These are phyloP conservation scores for Pelodiscus sinensis DNA, from an alignment of 2,113 vertebrate genomes.

Conservation along the genomic window DNA sequence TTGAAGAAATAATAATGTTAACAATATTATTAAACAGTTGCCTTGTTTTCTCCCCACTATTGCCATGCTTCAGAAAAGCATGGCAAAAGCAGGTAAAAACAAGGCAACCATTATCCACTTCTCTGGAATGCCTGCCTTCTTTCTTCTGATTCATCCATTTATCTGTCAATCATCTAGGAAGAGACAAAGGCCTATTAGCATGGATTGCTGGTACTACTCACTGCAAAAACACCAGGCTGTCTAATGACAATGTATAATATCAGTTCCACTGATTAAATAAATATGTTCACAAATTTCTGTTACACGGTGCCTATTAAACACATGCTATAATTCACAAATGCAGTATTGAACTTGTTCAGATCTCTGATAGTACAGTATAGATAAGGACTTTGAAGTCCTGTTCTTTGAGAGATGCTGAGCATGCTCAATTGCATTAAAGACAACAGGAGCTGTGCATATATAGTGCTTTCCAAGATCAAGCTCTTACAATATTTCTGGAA, in stretches of 20 bases:
- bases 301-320: conserved; percentile 66
- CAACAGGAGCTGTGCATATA: conserved; percentile 11
- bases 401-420: conserved; percentile 57
- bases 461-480: conserved; percentile 30
- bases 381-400: conserved; percentile 54
- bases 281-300: conserved; percentile 68
- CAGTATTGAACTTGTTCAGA: conserved; percentile 63
- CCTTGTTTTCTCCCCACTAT: too few relatives aligned
- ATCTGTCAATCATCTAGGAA: conserved; percentile 67
- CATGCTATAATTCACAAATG: conserved; percentile 58
- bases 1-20: neutral
- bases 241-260: conserved; percentile 63
- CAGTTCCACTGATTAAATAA: conserved; percentile 64
- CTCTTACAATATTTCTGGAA: neutral
- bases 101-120: neutral
- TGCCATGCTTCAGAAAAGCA: neutral
- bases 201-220: conserved; percentile 70
- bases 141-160: conserved; percentile 58
- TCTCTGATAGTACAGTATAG: neutral
- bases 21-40: neutral
- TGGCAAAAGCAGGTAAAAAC: neutral
- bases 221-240: conserved; percentile 63
- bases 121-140: neutral
- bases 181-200: conserved; percentile 64
- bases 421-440: conserved; percentile 54